Evolutionary conservation across 2,113 vertebrate species (phyloP).

Genomic region (Oxygymnocypris stewartii): DNA sequence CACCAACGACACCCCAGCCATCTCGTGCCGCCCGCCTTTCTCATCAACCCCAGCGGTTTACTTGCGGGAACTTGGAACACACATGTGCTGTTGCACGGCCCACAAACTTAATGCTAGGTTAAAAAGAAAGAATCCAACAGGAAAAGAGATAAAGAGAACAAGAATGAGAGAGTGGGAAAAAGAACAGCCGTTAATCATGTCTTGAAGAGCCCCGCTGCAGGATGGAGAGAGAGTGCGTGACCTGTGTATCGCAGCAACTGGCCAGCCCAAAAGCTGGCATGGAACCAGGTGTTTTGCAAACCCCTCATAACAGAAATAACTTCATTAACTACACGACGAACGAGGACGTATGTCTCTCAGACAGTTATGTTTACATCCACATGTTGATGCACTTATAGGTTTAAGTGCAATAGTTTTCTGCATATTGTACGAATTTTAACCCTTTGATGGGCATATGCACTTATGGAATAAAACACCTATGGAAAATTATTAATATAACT

Average conservation of each 20-base stretch:
- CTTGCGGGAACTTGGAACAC: constrained; percentile 32
- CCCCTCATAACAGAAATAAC: constrained; percentile 30
- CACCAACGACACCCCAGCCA: constrained; percentile 28
- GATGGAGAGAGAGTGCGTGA: constrained; percentile 57
- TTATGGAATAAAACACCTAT: not conserved
- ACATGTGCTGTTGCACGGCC: constrained; percentile 27
- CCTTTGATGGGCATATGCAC: not conserved
- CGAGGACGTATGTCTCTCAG: not conserved
- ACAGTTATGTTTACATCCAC: not conserved
- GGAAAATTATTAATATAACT: not conserved
- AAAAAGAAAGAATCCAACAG: constrained; percentile 14
- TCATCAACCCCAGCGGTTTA: constrained; percentile 33
- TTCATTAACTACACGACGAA: not conserved
- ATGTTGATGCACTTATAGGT: not conserved
- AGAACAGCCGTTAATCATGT: constrained; percentile 56
- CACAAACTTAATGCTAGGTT: constrained; percentile 40
- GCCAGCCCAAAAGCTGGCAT: constrained; percentile 53
- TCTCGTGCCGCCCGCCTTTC: constrained; percentile 30
- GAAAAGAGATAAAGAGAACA: not conserved
- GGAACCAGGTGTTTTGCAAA: constrained; percentile 54
- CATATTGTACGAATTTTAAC: not conserved
- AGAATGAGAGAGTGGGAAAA: constrained; percentile 57
- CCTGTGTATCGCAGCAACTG: constrained; percentile 74
- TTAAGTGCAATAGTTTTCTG: not conserved
- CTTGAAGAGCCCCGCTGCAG: constrained; percentile 46